These are phyloP conservation scores for Crocuta crocuta DNA, from an alignment of 2,113 vertebrate species.

Conservation along the genomic window DNA sequence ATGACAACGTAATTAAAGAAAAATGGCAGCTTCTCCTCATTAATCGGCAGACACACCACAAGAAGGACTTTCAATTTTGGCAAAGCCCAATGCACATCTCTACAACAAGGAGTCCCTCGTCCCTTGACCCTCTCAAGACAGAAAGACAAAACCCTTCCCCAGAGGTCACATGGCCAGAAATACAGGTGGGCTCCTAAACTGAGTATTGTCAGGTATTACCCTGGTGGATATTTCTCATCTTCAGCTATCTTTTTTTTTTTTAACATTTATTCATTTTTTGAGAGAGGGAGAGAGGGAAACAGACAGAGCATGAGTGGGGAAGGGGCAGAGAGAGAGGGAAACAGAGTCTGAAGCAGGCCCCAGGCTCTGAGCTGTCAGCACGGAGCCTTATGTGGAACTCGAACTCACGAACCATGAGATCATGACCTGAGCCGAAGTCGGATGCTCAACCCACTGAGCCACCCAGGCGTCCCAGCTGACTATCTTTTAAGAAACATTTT, in stretches of 20 bases:
- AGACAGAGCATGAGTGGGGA: no score
- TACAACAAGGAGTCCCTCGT: background rate
- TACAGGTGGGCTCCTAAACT: background rate
- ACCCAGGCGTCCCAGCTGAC: no score
- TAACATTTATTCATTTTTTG: no score
- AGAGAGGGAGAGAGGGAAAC: no score
- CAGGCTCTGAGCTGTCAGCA: no score
- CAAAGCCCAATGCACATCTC: rapidly evolving
- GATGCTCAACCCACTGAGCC: no score
- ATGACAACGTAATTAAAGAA: background rate
- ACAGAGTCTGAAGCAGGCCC: no score
- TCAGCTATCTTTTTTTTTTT: background rate
- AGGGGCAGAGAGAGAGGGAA: no score
- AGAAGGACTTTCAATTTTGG: background rate
- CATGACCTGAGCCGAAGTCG: no score
- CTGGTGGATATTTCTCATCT: background rate
- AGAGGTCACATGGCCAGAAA: background rate
- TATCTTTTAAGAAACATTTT: background rate
- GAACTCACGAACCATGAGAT: no score
- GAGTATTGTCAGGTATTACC: background rate
- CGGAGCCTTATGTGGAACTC: no score
- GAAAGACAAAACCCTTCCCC: background rate
- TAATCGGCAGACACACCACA: background rate
- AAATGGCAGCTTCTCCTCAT: background rate
- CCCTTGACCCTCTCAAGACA: no score